These are phyloP conservation scores for Peromyscus eremicus DNA, from an alignment of 2,797 vertebrate genomes.

Conservation along the genomic window DNA sequence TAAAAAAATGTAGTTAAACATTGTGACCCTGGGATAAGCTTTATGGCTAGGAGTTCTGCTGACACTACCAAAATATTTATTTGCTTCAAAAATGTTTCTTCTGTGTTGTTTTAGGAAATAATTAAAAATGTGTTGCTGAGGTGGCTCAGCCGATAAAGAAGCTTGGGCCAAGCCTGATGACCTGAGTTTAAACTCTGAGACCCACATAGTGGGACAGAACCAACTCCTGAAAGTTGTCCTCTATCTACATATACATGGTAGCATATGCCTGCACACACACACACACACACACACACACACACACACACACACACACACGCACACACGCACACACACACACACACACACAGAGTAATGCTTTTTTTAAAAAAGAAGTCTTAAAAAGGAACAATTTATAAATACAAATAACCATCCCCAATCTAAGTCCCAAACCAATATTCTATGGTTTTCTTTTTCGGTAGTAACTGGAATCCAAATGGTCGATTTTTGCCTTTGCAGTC, in stretches of 20 bases:
- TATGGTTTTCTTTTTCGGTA: background rate
- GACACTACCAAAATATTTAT: background rate
- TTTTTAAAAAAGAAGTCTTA: background rate
- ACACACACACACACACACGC: background rate
- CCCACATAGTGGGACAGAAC: background rate
- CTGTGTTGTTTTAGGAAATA: background rate
- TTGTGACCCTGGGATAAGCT: background rate
- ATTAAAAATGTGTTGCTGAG: background rate
- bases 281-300: background rate
- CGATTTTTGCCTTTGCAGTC: background rate
- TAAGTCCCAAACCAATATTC: background rate
- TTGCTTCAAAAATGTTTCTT: constrained; percentile 24
- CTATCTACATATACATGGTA: background rate
- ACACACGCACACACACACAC: background rate
- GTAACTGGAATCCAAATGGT: background rate
- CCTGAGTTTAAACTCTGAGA: background rate
- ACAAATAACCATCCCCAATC: background rate
- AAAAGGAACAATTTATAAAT: constrained; percentile 1
- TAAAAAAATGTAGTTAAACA: background rate
- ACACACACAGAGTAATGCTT: background rate
- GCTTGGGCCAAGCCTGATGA: background rate
- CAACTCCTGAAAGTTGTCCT: background rate
- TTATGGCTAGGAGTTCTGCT: background rate
- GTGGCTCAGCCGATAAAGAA: background rate
- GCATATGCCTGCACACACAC: background rate